Percentiles rank a stretch among this genome's conserved stretches.
Conservation (phyloP, 2,113 vertebrate genomes). For the Trachemys scripta region DNA sequence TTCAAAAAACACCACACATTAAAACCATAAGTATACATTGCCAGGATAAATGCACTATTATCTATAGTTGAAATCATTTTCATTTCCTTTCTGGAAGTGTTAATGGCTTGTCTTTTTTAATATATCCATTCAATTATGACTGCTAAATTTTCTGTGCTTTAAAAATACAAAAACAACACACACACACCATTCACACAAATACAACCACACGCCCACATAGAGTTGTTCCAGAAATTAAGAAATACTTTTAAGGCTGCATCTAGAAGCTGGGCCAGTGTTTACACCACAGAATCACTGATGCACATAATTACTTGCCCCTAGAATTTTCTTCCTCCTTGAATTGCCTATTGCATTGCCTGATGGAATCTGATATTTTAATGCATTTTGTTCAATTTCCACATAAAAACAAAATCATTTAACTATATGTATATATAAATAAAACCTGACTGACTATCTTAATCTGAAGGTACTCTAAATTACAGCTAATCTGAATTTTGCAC, state of each 20-base stretch:
- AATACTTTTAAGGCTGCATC: background rate
- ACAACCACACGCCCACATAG: too few relatives aligned
- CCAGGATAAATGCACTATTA: background rate
- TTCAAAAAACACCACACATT: background rate
- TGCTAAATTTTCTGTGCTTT: too few relatives aligned
- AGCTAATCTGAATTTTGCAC: background rate
- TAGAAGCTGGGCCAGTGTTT: background rate
- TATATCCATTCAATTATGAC: background rate
- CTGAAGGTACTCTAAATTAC: background rate
- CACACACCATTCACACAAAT: too few relatives aligned
- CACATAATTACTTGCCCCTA: conserved; percentile 48
- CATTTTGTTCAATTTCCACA: conserved; percentile 24
- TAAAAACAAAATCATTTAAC: background rate
- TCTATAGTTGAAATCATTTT: background rate
- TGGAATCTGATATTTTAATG: conserved; percentile 23
- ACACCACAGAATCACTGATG: conserved; percentile 6
- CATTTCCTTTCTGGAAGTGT: background rate
- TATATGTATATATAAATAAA: too few relatives aligned
- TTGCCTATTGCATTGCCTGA: conserved; percentile 2
- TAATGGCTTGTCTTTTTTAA: background rate
- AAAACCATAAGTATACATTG: background rate
- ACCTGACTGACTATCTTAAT: background rate
- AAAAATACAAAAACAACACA: too few relatives aligned
- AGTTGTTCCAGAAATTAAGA: background rate
- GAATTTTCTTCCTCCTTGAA: conserved; percentile 24